Base-by-base conservation (phyloP, 2,113 vertebrate genomes). In the Mus pahari region DNA sequence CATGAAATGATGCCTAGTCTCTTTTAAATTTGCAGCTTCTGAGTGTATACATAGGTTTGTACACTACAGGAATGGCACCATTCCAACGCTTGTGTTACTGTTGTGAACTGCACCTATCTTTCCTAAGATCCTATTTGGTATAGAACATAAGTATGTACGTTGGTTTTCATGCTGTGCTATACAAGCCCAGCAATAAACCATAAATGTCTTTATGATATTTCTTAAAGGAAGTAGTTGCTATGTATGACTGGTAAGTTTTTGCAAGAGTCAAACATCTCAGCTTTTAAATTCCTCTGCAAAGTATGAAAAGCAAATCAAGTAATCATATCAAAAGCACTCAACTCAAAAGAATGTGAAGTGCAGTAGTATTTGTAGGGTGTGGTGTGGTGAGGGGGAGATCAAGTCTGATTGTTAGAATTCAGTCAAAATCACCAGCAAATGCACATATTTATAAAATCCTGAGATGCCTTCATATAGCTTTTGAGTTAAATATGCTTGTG, bases 211-310 rank as follows among this genome's bases (percentile, higher is more conserved):
- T 88, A 78, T 73, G 87, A 95, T 78, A 62, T 77, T 62, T 96
- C 19, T 90, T 71, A 93, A 95, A 93, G 78, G 77, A 78, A 92
- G 53, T 50, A 95, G 79, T 95, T 96, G 64, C 93, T 97, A 7
- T 90, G 79, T 96, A 60, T 86, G 94, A 96, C 62, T 96, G n/a
- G 77, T 45, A 93, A 89, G 84, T 86, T 95, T 97, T 97, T 97
- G 87, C 28, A 78, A 92, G 89, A 98, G 84, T 83, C 92, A 96
- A 95, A 79, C 78, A 83, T 90, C 95, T 94, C 73, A 68, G 1
- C 82, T 97, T 87, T 97, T 97, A 91, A 89, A 94, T 88, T 96
- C 84, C 86, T 79, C 88, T 24, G 1, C 78, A 24, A 79, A 94
- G 77, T 92, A 78, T 86, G 93, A 95, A 97, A 97, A 92, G 55